Base-by-base conservation (phyloP, 2,113 vertebrate species). In the Sinocyclocheilus maitianheensis region DNA sequence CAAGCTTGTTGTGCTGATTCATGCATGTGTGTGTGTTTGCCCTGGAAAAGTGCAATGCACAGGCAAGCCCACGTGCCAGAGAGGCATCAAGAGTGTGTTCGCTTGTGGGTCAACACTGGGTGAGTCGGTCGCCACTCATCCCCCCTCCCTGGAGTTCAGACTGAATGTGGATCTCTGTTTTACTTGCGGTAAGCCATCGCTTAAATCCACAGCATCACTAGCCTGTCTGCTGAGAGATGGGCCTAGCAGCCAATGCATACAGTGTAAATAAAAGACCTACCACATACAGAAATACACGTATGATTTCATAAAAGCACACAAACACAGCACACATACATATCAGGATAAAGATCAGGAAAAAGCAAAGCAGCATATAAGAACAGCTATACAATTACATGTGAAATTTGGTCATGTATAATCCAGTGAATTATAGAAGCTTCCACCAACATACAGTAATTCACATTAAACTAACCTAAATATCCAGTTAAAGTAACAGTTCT, bases 171-270 rank as follows among this genome's bases (percentile, higher is more conserved):
- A 67, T 78, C 79, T 87, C 74, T 88, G 77, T 84, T 79, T 84
- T 77, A 67, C 58, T 75, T 48, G 5, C 63, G 12, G 58, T 87
- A 88, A 87, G 84, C 87, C 34, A 55, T 18, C 26, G 51, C 58
- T 85, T 84, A 89, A 89, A 88, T 88, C 84, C 79, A 78, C 87
- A 87, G 53, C 85, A 84, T 80, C 58, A 75, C 85, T 69, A 85
- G 81, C 1, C 69, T 60, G 84, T 58, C 69, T 83, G 72, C 72
- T 81, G 67, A 85, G 34, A 81, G 9, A 84, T 16, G 30, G 20
- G 63, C 43, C 72, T 85, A 69, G 71, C 77, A 62, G 48, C 55
- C 74, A 37, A 48, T 51, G 40, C 67, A 55, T 43, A 63, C 30
- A 69, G 60, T 13, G 14, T 26, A 55, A 43, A 74, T 43, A 85